Evolutionary conservation across 1,140 invertebrate genomes (phyloP), one percentile per base, ranked within the genome.

Genomic region (Drosophila sulfurigaster): DNA sequence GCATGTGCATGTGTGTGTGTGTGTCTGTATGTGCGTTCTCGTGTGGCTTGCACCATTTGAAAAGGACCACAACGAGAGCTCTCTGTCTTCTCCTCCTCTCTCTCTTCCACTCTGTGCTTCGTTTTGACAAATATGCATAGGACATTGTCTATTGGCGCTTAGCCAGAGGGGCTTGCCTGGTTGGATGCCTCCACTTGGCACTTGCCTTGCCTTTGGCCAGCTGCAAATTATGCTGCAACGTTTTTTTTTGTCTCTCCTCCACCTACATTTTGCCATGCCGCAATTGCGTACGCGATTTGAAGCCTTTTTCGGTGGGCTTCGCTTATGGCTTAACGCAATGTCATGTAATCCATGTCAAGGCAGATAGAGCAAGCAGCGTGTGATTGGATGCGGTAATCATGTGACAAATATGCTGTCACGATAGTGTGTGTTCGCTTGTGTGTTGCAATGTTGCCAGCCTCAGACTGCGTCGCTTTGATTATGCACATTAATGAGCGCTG

Each of bases 351-450:
- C 66, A 74, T 57, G 48, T 67, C 35, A 72, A 71, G 68, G 45
- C 25, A 58, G 56, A 25, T 16, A 16, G n/a, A 30, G 43, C 15
- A 58, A 59, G 48, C 59, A 65, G 48, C 57, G 45, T 76, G 75
- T 70, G 86, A 86, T 86, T 87, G 75, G 83, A 88, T 87, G 71
- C 78, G 83, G 77, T 87, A 87, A 87, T 87, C 83, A 83, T 87
- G 80, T 87, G 83, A 78, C 83, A 88, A 87, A 87, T 87, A 82
- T 82, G 79, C 67, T 73, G 60, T 49, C 57, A 46, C 54, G 66
- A 38, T 10, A 10, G 7, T 8, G 35, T 38, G 10, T 38, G 7
- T 8, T 25, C 51, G 5, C 15, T 8, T 25, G 20, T 25, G 15
- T 52, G 64, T 69, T 76, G 52, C 46, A 51, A 46, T 46, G 56